These are phyloP conservation scores for Homalodisca vitripennis DNA, from an alignment of 1,140 invertebrate species.

Conservation along the genomic window DNA sequence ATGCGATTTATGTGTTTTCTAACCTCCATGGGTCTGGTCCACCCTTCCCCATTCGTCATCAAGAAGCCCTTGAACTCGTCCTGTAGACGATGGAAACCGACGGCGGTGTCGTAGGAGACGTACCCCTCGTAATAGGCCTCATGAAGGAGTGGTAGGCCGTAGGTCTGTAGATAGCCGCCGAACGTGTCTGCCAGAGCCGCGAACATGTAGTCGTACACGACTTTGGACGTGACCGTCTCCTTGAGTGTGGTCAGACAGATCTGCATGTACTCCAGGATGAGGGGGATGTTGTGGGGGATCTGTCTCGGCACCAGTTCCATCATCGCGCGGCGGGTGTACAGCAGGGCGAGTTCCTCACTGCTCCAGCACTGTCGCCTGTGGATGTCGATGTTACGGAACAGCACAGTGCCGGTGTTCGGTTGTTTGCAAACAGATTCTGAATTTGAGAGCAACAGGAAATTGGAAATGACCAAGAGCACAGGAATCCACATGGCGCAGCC, in stretches of 20 bases:
- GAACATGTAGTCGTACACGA: conserved; percentile 17
- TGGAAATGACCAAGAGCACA: too few species aligned
- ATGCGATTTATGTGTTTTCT: conserved; percentile 21
- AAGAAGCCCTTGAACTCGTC: conserved; percentile 32
- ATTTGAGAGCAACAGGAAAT: not conserved
- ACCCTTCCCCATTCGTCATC: conserved; percentile 36
- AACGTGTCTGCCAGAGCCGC: conserved; percentile 31
- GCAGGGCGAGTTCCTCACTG: conserved; percentile 29
- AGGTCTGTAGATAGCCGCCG: conserved; percentile 35
- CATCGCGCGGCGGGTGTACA: conserved; percentile 31
- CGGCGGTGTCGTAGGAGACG: conserved; percentile 26
- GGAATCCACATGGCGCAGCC: too few species aligned
- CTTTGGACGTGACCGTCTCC: conserved; percentile 11
- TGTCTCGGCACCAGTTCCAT: conserved; percentile 35
- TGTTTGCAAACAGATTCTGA: conserved; percentile 11
- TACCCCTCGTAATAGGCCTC: conserved; percentile 38
- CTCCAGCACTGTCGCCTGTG: conserved; percentile 33
- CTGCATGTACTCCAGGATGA: conserved; percentile 31
- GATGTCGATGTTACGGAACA: conserved; percentile 28
- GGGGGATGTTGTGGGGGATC: conserved; percentile 23
- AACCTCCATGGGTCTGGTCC: conserved; percentile 32
- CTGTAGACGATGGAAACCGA: conserved; percentile 31
- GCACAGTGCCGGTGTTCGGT: conserved; percentile 31
- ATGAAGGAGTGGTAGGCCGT: conserved; percentile 33
- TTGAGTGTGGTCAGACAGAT: conserved; percentile 23